These are phyloP conservation scores for Lepus townsendii DNA, from an alignment of 2,797 vertebrate genomes.

Conservation along the genomic window DNA sequence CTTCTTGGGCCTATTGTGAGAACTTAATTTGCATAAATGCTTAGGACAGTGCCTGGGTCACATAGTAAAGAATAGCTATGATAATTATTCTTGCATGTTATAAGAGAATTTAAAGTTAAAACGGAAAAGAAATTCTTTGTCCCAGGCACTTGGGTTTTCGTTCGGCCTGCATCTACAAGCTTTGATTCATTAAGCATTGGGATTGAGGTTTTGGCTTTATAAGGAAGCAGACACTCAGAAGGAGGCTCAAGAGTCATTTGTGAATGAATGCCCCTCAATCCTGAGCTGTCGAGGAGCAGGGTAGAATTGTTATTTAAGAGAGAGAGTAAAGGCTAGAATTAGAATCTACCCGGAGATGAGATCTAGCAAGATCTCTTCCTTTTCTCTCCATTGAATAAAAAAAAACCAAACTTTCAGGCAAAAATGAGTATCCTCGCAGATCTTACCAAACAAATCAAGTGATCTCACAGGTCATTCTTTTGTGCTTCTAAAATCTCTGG, in stretches of 20 bases:
- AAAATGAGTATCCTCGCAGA: constrained; percentile 57
- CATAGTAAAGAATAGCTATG: constrained; percentile 12
- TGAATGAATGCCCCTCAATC: constrained; percentile 76
- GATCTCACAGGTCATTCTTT: background rate
- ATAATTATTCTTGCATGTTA: constrained; percentile 28
- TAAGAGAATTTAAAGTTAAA: constrained; percentile 59
- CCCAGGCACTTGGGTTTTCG: constrained; percentile 59
- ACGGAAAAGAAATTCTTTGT: constrained; percentile 55
- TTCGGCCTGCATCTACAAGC: constrained; percentile 36
- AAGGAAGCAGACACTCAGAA: constrained; percentile 68
- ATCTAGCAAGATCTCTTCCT: constrained; percentile 22
- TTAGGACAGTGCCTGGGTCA: constrained; percentile 50
- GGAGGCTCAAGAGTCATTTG: constrained; percentile 71
- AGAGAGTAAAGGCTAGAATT: constrained; percentile 55
- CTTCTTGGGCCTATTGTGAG: background rate
- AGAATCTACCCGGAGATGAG: constrained; percentile 30
- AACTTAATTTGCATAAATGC: constrained; percentile 28
- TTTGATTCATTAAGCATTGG: constrained; percentile 56
- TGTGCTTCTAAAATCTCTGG: constrained; percentile 44
- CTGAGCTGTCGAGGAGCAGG: constrained; percentile 37
- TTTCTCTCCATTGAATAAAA: constrained; percentile 21
- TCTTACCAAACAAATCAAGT: constrained; percentile 40
- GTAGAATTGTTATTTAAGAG: constrained; percentile 69
- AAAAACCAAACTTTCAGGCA: background rate
- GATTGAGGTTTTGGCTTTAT: constrained; percentile 71